These are phyloP conservation scores for Hylia prasina DNA, from an alignment of 2,113 vertebrate genomes.

Conservation along the genomic window DNA sequence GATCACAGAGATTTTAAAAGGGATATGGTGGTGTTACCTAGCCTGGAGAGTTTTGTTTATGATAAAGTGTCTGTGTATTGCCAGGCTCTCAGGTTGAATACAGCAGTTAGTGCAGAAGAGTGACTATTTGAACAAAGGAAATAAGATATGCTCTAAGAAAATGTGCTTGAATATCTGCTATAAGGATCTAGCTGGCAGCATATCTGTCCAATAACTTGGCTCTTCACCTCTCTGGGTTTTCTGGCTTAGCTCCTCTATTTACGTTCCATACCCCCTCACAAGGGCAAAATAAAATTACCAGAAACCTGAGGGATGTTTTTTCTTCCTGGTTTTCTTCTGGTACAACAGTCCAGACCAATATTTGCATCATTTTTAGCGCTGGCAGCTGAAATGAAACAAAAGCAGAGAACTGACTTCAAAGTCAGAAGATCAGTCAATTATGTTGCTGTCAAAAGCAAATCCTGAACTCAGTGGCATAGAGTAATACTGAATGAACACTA, in stretches of 20 bases:
- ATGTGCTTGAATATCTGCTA: background rate
- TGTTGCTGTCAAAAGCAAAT: background rate
- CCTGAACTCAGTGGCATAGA: background rate
- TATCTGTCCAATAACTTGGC: background rate
- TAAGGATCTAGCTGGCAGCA: background rate
- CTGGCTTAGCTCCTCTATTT: background rate
- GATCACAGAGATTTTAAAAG: background rate
- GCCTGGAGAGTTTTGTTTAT: fast-evolving
- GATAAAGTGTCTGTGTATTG: background rate
- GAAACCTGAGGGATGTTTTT: background rate
- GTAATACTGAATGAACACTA: background rate
- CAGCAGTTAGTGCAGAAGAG: background rate
- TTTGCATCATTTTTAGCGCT: background rate
- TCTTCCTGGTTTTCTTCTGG: background rate
- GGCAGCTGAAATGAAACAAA: background rate
- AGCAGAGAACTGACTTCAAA: background rate
- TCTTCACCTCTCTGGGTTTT: background rate
- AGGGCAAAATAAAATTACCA: background rate
- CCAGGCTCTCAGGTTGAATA: background rate
- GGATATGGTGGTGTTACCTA: background rate
- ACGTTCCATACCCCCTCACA: background rate
- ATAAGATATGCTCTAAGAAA: background rate
- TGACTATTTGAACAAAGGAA: background rate
- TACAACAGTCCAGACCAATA: background rate
- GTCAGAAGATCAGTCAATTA: background rate